Conservation (phyloP, 2,888 invertebrate species). For the Spodoptera littoralis region DNA sequence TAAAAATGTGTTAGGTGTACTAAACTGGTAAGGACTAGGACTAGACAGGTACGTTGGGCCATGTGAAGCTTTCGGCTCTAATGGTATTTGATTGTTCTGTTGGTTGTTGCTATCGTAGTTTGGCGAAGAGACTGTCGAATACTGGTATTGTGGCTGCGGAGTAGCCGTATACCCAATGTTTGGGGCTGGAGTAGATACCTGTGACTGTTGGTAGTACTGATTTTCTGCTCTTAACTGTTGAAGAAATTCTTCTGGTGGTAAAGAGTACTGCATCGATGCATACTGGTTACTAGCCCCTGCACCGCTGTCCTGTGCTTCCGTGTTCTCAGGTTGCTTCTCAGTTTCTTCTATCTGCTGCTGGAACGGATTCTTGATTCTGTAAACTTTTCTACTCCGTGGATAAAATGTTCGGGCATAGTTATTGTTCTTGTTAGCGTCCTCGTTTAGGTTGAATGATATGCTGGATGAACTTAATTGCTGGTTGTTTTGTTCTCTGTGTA, state of each 20-base stretch:
- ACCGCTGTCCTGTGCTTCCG: conserved; percentile 74
- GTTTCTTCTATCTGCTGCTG: conserved; percentile 75
- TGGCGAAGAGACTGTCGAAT: conserved; percentile 73
- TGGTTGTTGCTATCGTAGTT: conserved; percentile 73
- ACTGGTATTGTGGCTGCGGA: conserved; percentile 82
- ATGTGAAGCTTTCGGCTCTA: conserved; percentile 73
- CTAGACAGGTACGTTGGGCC: conserved; percentile 71
- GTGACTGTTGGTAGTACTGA: conserved; percentile 77
- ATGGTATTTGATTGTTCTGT: conserved; percentile 71
- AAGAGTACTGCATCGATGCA: conserved; percentile 83
- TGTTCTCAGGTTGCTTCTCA: conserved; percentile 63
- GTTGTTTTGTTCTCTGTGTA: conserved; percentile 75
- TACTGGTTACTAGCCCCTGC: conserved; percentile 86
- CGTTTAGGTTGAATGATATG: conserved; percentile 74
- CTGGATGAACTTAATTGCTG: conserved; percentile 75
- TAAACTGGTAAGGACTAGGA: conserved; percentile 73
- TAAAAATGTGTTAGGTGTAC: conserved; percentile 70
- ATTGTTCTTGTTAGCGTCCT: conserved; percentile 73
- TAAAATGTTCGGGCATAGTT: conserved; percentile 73
- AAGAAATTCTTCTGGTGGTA: conserved; percentile 85
- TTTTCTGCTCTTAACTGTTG: conserved; percentile 82
- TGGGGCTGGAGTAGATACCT: conserved; percentile 76
- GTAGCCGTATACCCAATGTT: conserved; percentile 79
- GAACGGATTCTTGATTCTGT: conserved; percentile 84
- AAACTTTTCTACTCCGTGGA: conserved; percentile 76